A percentile compares a stretch with the other conserved stretches of the same genome.
phyloP scores from a whole-genome alignment of 2,113 vertebrate genomes.

The Nycticryphes semicollaris region DNA sequence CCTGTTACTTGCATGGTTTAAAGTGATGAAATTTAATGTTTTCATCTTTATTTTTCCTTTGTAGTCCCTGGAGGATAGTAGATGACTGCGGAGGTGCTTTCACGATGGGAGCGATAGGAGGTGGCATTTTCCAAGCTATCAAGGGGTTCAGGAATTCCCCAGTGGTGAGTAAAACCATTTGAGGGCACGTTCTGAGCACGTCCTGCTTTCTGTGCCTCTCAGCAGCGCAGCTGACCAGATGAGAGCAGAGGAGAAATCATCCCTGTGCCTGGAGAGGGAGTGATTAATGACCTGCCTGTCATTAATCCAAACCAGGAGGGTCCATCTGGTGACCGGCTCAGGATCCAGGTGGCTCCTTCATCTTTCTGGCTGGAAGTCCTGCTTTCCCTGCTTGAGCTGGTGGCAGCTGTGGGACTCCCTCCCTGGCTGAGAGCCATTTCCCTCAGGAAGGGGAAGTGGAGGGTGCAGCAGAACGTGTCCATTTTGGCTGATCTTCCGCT shows the following conservation, averaged over 20 bases:
- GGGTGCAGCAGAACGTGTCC: neutral
- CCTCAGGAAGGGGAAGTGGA: neutral
- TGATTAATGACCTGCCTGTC: no score
- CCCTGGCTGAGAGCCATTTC: neutral
- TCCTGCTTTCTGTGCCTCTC: neutral
- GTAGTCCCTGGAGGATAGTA: slow-evolving; percentile 95
- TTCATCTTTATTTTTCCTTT: neutral
- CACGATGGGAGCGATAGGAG: slow-evolving; percentile 96
- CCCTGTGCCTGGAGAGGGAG: no score
- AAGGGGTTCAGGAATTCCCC: slow-evolving; percentile 97
- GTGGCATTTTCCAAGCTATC: slow-evolving; percentile 94
- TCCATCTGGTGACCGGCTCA: neutral
- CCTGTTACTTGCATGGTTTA: fast-evolving
- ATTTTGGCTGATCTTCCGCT: neutral
- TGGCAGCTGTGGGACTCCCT: neutral
- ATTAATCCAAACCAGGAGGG: neutral
- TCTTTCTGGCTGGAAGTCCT: neutral
- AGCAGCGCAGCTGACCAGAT: no score
- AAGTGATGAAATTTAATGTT: neutral
- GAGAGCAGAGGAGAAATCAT: neutral
- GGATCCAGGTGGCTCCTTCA: neutral
- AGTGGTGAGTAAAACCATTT: slow-evolving; percentile 78
- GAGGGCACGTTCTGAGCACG: neutral
- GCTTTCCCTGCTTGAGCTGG: neutral
- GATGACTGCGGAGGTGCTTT: slow-evolving; percentile 97